Evolutionary conservation across 2,888 invertebrate genomes (phyloP).

Genomic region (Drosophila setosimentum): DNA sequence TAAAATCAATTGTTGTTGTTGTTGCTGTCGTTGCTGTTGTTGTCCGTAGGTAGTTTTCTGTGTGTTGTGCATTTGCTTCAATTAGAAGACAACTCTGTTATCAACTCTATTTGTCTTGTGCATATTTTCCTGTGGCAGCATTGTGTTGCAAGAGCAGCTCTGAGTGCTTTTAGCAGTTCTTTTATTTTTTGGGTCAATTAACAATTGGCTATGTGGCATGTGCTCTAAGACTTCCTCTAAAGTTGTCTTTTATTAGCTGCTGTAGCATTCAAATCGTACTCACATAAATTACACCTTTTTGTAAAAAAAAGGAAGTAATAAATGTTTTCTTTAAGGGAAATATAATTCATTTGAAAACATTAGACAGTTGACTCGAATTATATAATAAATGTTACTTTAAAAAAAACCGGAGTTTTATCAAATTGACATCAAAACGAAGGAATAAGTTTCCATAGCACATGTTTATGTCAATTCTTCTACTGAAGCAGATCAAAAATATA

Average conservation of each 20-base stretch:
- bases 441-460: background rate
- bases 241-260: background rate
- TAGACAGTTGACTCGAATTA: too few species aligned
- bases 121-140: slow-evolving; percentile 5
- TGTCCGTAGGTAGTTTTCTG: slow-evolving; percentile 19
- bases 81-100: slow-evolving; percentile 52
- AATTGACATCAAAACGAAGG: background rate
- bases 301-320: too few species aligned
- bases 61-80: slow-evolving; percentile 28
- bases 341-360: too few species aligned
- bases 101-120: slow-evolving; percentile 20
- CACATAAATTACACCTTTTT: too few species aligned
- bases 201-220: background rate
- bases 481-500: background rate
- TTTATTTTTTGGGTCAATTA: slow-evolving; percentile 2
- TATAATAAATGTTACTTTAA: too few species aligned
- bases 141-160: background rate
- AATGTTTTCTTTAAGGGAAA: too few species aligned
- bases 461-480: background rate
- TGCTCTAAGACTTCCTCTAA: background rate
- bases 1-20: slow-evolving; percentile 11
- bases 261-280: too few species aligned
- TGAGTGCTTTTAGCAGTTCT: slow-evolving; percentile 18
- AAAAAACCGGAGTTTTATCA: too few species aligned
- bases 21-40: background rate